Evolutionary conservation across 2,113 vertebrate species (phyloP), one percentile per base, ranked within the genome.

Genomic region (Pedetes capensis): DNA sequence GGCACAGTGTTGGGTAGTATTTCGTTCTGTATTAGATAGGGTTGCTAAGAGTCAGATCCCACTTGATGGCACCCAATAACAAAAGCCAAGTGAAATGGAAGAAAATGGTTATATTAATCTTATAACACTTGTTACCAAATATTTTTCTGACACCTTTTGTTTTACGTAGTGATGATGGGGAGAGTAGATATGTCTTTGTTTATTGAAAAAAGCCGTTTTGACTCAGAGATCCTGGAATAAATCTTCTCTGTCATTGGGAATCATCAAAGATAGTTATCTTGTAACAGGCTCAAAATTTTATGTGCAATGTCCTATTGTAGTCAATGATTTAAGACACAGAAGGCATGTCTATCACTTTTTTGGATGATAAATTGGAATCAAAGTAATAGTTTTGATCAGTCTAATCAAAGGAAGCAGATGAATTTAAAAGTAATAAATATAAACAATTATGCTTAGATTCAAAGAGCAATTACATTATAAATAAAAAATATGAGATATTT

Each of bases 331-430:
- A 89, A 72, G 83, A 86, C 29, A 87, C 5, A 75, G 8, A 78
- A 89, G 61, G 11, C 29, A 39, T 87, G 39, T 25, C 8, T 89
- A 5, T 82, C 16, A 44, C 47, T 47, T 92, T 92, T 89, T 68
- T 55, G n/a, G 47, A 51, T 91, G 18, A 57, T 92, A 51, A 92
- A 89, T 75, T 76, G 53, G 53, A 79, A 84, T 87, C 11, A 20
- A 29, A 95, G 22, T 71, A 80, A 82, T 61, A 94, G 51, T 88
- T 94, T 91, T 86, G 78, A 91, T 87, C 4, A 82, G 20, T 75
- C 22, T 89, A 49, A 53, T 53, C 42, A 89, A 53, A 72, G 37
- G 76, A 53, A 49, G n/a, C 66, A 71, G 27, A 57, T 87, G 44
- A 84, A 59, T 84, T 96, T 95, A 34, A 89, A 78, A 95, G 20